These are phyloP conservation scores for Acropora yongei DNA, from an alignment of 64 coral and sea anemone species.

Conservation along the genomic window DNA sequence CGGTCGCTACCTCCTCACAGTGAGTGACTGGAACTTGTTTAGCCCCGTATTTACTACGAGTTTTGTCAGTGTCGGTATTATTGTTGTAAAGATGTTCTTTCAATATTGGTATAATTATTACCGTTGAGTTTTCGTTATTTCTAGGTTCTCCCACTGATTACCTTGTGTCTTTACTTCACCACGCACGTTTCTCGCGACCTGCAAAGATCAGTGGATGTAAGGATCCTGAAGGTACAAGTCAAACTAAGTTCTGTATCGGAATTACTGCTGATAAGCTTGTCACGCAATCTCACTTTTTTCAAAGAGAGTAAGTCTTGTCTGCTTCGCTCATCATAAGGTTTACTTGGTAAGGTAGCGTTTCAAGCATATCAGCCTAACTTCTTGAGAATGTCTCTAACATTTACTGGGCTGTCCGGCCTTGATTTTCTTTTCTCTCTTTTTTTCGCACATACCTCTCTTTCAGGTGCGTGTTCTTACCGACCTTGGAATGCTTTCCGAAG, in stretches of 20 bases:
- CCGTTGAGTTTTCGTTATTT: background rate
- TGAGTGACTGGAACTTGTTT: background rate
- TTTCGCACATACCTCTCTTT: background rate
- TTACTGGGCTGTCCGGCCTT: too few relatives aligned
- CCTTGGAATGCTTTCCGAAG: slow-evolving; percentile 80
- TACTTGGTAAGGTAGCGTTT: too few relatives aligned
- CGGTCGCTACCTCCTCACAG: slow-evolving; percentile 71
- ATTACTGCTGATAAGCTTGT: too few relatives aligned
- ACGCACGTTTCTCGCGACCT: slow-evolving; percentile 85
- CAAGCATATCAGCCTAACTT: too few relatives aligned
- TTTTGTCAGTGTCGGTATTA: background rate
- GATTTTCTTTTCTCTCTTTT: background rate
- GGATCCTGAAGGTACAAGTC: slow-evolving; percentile 84
- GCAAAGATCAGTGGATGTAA: slow-evolving; percentile 79
- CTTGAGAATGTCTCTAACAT: too few relatives aligned
- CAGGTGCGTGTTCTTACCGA: slow-evolving; percentile 88
- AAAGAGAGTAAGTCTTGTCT: too few relatives aligned
- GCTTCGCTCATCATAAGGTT: too few relatives aligned
- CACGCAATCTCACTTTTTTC: too few relatives aligned
- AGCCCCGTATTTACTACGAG: background rate
- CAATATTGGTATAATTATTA: background rate
- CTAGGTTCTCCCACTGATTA: slow-evolving; percentile 85
- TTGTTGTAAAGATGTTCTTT: too few relatives aligned
- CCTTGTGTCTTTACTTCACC: slow-evolving; percentile 86
- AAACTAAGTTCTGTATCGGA: too few relatives aligned